phyloP scores from a whole-genome alignment of 2,797 vertebrate genomes.

The Columba guinea region DNA sequence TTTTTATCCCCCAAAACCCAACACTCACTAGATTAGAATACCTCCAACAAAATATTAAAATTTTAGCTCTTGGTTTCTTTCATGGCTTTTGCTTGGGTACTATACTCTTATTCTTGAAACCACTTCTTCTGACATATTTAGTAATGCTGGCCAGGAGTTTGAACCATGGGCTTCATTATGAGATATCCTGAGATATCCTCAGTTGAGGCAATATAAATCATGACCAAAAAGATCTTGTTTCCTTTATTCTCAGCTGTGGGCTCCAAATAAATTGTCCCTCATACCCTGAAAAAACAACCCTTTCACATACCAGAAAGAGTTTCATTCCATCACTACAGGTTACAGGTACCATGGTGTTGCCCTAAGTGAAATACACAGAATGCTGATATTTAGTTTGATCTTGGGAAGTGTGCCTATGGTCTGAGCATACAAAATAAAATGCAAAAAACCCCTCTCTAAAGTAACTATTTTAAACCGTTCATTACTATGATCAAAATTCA shows the following conservation, averaged over 20 bases:
- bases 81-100: not conserved
- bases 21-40: not conserved
- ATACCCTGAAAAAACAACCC: not conserved
- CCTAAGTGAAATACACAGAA: not conserved
- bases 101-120: not conserved
- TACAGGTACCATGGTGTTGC: fast-evolving
- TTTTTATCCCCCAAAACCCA: not conserved
- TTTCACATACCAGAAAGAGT: not conserved
- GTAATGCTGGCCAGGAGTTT: not conserved
- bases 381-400: not conserved
- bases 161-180: not conserved
- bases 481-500: not conserved
- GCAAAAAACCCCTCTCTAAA: not conserved
- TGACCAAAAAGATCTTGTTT: not conserved
- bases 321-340: not conserved
- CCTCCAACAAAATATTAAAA: not conserved
- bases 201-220: not conserved
- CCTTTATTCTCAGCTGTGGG: not conserved
- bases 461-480: not conserved
- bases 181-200: not conserved
- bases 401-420: not conserved
- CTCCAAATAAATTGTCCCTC: not conserved
- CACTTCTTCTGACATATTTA: not conserved
- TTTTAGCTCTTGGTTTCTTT: not conserved
- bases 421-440: not conserved